Evolutionary conservation across 2,113 vertebrate species (phyloP).

Genomic region (Cairina moschata): DNA sequence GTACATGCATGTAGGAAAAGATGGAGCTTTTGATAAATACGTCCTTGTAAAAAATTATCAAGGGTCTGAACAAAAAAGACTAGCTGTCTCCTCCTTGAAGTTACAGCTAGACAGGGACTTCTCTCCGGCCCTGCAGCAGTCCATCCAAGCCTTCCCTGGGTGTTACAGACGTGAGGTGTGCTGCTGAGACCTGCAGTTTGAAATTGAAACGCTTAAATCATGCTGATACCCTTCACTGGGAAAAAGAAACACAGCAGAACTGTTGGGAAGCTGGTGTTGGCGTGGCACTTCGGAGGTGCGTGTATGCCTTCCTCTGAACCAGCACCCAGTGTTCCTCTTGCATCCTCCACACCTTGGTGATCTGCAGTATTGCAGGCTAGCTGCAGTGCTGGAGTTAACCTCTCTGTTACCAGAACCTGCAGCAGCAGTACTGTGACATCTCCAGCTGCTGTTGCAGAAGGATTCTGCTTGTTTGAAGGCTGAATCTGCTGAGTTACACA

Average conservation of each 20-base stretch:
- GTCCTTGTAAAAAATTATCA: background rate
- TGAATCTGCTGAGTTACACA: background rate
- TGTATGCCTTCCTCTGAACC: background rate
- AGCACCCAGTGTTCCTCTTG: background rate
- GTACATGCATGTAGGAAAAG: background rate
- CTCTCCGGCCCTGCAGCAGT: background rate
- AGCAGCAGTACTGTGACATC: background rate
- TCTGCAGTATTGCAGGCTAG: background rate
- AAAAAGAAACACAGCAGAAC: background rate
- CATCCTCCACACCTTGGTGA: background rate
- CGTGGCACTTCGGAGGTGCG: background rate
- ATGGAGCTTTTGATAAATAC: background rate
- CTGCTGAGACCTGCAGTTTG: background rate
- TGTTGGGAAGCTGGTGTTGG: background rate
- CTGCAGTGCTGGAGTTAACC: background rate
- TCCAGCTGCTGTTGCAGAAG: background rate
- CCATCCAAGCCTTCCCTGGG: background rate
- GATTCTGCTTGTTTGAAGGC: background rate
- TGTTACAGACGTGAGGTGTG: fast-evolving
- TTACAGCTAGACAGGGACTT: background rate
- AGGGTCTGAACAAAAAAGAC: background rate
- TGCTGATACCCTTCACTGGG: background rate
- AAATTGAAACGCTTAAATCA: background rate
- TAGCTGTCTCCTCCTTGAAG: background rate
- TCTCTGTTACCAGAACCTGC: background rate